Percentiles rank a stretch among this genome's conserved stretches.
Conservation (phyloP, 1,140 invertebrate species). For the Drosophila varians region DNA sequence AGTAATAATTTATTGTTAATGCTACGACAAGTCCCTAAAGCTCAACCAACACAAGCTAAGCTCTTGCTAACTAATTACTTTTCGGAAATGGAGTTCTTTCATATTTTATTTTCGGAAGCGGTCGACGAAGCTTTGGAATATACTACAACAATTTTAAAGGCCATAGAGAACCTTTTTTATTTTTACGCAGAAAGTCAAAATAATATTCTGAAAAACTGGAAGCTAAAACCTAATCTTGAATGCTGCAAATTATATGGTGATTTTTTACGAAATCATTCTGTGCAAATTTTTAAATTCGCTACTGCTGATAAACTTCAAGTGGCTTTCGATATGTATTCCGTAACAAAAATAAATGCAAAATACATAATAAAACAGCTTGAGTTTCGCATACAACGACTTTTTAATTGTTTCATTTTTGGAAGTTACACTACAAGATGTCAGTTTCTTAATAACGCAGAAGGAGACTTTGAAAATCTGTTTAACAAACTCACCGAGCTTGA, state of each 20-base stretch:
- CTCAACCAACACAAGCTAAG: constrained; percentile 55
- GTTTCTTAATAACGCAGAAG: constrained; percentile 61
- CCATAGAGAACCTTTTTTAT: constrained; percentile 46
- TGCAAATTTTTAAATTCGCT: constrained; percentile 64
- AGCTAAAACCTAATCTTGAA: constrained; percentile 41
- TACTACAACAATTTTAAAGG: constrained; percentile 44
- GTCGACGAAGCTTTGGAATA: constrained; percentile 69
- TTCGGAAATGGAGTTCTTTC: constrained; percentile 77
- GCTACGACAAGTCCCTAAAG: constrained; percentile 62
- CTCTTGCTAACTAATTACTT: constrained; percentile 67
- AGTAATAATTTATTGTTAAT: constrained; percentile 61
- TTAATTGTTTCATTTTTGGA: constrained; percentile 67
- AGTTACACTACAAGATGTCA: constrained; percentile 54
- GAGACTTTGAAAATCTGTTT: constrained; percentile 58
- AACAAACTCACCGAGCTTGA: constrained; percentile 62
- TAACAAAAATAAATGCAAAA: constrained; percentile 63
- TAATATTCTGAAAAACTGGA: constrained; percentile 51
- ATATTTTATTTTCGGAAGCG: constrained; percentile 68
- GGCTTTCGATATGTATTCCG: constrained; percentile 64
- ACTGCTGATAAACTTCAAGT: constrained; percentile 33
- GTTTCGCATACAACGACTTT: constrained; percentile 68
- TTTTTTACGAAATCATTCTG: constrained; percentile 63
- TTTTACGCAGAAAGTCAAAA: constrained; percentile 63
- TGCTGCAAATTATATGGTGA: constrained; percentile 65
- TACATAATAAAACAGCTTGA: constrained; percentile 69